Evolutionary conservation across 23 tunicate species (phyloP), one percentile per base, ranked within the genome.

Genomic region (Trididemnum nubilum): DNA sequence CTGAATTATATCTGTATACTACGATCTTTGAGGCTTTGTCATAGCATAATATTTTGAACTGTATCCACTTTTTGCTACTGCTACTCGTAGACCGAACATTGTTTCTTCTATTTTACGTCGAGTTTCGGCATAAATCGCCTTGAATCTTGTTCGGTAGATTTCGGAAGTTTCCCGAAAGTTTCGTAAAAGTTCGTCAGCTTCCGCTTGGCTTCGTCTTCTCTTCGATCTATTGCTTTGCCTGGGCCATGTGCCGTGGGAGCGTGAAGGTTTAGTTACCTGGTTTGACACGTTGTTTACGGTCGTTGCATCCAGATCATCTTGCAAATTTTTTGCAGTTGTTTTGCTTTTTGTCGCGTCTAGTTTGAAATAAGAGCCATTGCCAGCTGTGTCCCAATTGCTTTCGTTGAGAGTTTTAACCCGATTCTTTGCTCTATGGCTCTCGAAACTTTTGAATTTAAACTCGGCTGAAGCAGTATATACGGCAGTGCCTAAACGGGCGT

Each of bases 51-150:
- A 72, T 22, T 34, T 54, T 51, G 86, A 34, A 54, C 80, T 75
- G 82, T 84, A 84, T 0, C 88, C 88, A 40, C 60, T 84, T 39
- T 84, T 84, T 4, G 88, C 88, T 51, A 84, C 57, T 23, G 88
- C 51, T 35, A 84, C 76, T 2, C 88, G 81, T 19, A 84, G 36
- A 2, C 82, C 82, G 32, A 84, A 84, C 74, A 75, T 73, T 1
- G 75, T 35, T 60, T 84, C 88, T 40, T 84, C 82, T 21, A 75
- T 76, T 76, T 64, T 75, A 7, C 88, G 81, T 9, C 88, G 74
- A 2, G 76, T 84, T 28, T 84, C 88, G 26, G 64, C 77, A 57
- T 50, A 84, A 63, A 84, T 58, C n/a, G 75, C 32, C n/a, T 38
- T 29, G 65, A 84, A 75, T 29, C 64, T 28, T 27, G 51, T 30